Conservation (phyloP, 2,113 vertebrate species). For the Marmota monax region DNA sequence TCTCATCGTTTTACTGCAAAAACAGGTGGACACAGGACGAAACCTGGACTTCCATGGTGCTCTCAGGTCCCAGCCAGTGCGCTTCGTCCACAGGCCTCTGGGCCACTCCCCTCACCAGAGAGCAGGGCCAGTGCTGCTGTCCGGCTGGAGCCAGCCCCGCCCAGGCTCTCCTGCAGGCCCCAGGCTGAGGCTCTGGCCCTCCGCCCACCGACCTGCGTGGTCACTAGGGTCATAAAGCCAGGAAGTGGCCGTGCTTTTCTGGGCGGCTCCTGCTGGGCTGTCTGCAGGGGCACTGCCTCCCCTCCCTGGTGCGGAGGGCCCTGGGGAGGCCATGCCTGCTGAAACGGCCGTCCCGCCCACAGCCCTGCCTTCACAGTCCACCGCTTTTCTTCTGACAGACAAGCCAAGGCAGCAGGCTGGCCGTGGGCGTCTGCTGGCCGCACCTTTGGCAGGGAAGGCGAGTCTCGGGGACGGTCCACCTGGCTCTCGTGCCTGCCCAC, state of each 20-base stretch:
- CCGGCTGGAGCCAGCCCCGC: too few relatives aligned
- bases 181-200: rapidly evolving
- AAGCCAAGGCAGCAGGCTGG: neutral
- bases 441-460: neutral
- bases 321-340: neutral
- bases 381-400: neutral
- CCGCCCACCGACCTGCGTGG: rapidly evolving
- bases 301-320: neutral
- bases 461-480: neutral
- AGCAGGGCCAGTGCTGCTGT: too few relatives aligned
- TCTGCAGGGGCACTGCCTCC: neutral
- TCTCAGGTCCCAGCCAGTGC: rapidly evolving
- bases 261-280: too few relatives aligned
- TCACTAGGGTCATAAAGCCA: neutral
- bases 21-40: neutral
- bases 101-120: too few relatives aligned
- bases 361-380: neutral
- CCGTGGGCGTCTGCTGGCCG: rapidly evolving
- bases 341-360: neutral
- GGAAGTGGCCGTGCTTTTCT: neutral
- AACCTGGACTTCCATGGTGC: neutral
- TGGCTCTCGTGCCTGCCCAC: neutral
- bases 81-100: neutral
- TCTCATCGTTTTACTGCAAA: neutral
- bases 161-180: neutral